These are phyloP conservation scores for Magallana nippona DNA, from an alignment of 2,888 invertebrate species.

Conservation along the genomic window DNA sequence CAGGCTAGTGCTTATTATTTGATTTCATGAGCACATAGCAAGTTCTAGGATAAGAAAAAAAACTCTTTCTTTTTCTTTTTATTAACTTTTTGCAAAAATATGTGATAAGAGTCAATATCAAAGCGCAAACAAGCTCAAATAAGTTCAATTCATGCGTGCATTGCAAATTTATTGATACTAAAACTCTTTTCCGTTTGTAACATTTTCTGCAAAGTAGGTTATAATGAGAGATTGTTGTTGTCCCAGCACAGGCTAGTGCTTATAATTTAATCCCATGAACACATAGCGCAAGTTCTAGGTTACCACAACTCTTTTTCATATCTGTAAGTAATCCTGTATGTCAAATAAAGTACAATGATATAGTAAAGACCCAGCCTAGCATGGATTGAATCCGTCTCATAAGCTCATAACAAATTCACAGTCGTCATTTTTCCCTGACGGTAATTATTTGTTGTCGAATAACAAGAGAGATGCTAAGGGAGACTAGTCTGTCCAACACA, in stretches of 20 bases:
- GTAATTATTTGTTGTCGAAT: too few relatives aligned
- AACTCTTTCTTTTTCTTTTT: too few relatives aligned
- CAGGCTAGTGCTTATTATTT: background rate
- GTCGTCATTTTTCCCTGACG: too few relatives aligned
- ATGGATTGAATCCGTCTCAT: too few relatives aligned
- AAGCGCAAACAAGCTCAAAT: background rate
- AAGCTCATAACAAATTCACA: too few relatives aligned
- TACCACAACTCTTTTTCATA: background rate
- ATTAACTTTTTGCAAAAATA: too few relatives aligned
- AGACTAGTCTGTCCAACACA: too few relatives aligned
- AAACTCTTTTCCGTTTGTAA: background rate
- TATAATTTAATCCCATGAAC: background rate
- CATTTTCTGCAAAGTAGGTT: background rate
- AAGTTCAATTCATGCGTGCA: background rate
- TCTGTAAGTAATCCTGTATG: too few relatives aligned
- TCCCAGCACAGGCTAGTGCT: background rate
- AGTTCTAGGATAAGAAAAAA: background rate
- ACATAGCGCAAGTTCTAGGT: background rate
- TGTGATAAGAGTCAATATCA: too few relatives aligned
- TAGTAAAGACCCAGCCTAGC: too few relatives aligned
- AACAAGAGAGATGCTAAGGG: too few relatives aligned
- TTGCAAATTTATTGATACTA: background rate
- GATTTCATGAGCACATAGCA: background rate
- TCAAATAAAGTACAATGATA: too few relatives aligned
- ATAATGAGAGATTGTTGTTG: background rate